A percentile compares a stretch with the other conserved stretches of the same genome.
Evolutionary conservation across 2,888 invertebrate genomes (phyloP).

Genomic region (Bugulina stolonifera): DNA sequence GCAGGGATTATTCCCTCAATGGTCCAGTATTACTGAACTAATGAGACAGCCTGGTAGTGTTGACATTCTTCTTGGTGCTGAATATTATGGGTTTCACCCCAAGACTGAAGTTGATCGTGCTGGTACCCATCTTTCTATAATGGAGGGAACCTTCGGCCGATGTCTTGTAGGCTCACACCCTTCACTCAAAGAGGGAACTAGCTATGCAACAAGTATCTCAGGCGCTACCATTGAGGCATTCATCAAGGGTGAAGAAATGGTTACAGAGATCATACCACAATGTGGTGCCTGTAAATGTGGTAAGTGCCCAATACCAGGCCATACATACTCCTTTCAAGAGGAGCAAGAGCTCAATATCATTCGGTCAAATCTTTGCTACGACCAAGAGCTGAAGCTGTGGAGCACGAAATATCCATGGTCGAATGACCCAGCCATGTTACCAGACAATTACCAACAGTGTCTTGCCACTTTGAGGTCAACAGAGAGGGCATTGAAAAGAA

Average conservation of each 20-base stretch:
- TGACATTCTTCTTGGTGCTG: neutral
- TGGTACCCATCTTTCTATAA: neutral
- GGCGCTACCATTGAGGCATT: neutral
- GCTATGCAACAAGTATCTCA: neutral
- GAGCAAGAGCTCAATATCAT: conserved; percentile 27
- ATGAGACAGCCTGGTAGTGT: neutral
- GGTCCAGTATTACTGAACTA: too few relatives aligned
- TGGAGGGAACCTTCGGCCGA: neutral
- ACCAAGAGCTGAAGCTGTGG: conserved; percentile 19
- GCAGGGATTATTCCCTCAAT: too few relatives aligned
- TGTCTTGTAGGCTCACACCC: neutral
- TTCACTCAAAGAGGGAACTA: neutral
- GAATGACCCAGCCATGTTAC: conserved; percentile 21
- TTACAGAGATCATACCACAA: conserved; percentile 12
- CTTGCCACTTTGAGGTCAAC: conserved; percentile 22
- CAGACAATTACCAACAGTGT: conserved; percentile 25
- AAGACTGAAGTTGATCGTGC: neutral
- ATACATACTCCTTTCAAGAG: conserved; percentile 28
- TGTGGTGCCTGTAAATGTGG: conserved; percentile 27
- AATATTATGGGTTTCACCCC: neutral
- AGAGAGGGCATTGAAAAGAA: neutral
- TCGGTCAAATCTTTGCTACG: conserved; percentile 23
- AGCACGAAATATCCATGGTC: conserved; percentile 28
- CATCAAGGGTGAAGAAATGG: conserved; percentile 27
- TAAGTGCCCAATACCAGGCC: conserved; percentile 27